A percentile compares a stretch with the other conserved stretches of the same genome.
Conservation (phyloP, 2,113 vertebrate genomes). For the Hypomesus transpacificus region DNA sequence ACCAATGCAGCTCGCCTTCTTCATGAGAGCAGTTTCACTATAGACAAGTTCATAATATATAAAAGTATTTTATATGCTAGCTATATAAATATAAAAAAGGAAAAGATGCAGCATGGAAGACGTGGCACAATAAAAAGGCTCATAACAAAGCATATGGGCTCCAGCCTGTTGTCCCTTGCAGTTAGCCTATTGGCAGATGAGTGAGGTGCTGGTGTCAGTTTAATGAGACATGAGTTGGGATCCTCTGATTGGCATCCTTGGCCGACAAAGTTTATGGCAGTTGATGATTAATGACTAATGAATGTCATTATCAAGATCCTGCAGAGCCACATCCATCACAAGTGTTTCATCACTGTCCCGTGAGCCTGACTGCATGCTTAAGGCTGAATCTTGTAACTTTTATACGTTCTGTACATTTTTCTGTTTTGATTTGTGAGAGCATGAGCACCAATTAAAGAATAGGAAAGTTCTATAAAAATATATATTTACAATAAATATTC, state of each 20-base stretch:
- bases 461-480: too few species aligned
- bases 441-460: too few species aligned
- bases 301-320: too few species aligned
- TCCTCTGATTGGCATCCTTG: constrained; percentile 14
- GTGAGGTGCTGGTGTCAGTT: background rate
- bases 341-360: too few species aligned
- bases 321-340: too few species aligned
- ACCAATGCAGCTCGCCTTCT: constrained; percentile 28
- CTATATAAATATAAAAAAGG: too few species aligned
- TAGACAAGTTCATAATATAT: constrained; percentile 41
- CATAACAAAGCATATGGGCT: constrained; percentile 20
- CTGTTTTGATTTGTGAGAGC: too few species aligned
- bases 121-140: constrained; percentile 31
- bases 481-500: too few species aligned
- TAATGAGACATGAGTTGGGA: background rate
- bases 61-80: background rate
- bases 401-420: too few species aligned
- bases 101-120: constrained; percentile 8
- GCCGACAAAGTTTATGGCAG: background rate
- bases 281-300: constrained; percentile 1
- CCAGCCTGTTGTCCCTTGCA: background rate
- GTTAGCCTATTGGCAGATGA: constrained; percentile 9
- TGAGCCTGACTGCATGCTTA: too few species aligned
- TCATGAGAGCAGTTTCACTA: constrained; percentile 38
- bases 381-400: too few species aligned